A percentile compares a stretch with the other conserved stretches of the same genome.
phyloP scores from a whole-genome alignment of 1,140 invertebrate genomes.

The Harpegnathos saltator region DNA sequence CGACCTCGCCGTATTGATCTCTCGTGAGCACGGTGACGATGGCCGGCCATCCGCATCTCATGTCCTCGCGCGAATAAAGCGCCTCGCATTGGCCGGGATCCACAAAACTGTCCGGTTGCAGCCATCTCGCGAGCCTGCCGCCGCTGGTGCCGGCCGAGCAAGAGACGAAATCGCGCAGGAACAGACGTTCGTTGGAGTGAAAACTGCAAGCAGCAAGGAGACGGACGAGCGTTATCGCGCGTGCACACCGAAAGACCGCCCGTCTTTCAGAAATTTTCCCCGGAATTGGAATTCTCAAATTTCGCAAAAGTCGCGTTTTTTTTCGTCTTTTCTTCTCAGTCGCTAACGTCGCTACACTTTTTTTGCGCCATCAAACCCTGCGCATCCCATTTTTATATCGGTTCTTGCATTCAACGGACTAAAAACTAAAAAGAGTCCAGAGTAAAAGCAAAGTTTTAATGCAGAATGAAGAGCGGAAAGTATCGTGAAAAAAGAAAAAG shows the following conservation, averaged over 20 bases:
- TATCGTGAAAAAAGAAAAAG: too few species aligned
- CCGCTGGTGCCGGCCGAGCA: slow-evolving; percentile 95
- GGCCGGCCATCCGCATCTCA: slow-evolving; percentile 93
- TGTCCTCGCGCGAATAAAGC: slow-evolving; percentile 90
- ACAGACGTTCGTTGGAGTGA: slow-evolving; percentile 96
- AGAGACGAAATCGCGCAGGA: slow-evolving; percentile 96
- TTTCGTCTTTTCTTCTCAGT: too few species aligned
- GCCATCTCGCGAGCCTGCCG: slow-evolving; percentile 96
- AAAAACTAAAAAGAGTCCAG: too few species aligned
- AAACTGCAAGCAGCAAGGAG: slow-evolving; percentile 86
- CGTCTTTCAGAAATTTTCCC: too few species aligned
- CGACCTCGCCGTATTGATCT: slow-evolving; percentile 97
- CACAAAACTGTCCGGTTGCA: slow-evolving; percentile 96
- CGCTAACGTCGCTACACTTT: too few species aligned
- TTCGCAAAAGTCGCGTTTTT: not conserved
- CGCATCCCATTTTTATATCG: too few species aligned
- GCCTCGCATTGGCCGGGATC: slow-evolving; percentile 95
- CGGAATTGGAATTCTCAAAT: too few species aligned
- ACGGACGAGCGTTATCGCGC: not conserved
- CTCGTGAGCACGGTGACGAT: slow-evolving; percentile 93
- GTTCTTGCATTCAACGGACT: too few species aligned
- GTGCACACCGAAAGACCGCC: too few species aligned
- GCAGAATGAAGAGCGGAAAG: too few species aligned
- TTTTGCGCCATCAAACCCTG: too few species aligned
- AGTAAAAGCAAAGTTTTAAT: too few species aligned